A percentile compares a stretch with the other conserved stretches of the same genome.
phyloP scores from a whole-genome alignment of 2,888 invertebrate genomes.

The Lottia gigantea region DNA sequence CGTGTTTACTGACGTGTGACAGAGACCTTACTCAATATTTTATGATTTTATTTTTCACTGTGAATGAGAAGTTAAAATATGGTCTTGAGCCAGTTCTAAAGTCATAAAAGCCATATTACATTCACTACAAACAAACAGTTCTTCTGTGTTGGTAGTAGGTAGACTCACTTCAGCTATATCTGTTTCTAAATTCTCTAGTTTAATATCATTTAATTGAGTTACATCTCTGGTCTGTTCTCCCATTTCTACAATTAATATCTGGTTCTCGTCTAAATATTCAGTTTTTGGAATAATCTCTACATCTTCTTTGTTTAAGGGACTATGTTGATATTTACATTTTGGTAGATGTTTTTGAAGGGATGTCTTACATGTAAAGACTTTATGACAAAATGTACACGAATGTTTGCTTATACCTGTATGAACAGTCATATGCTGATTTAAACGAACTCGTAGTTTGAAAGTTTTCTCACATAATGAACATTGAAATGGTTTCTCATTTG shows the following conservation, averaged over 20 bases:
- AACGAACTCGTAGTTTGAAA: constrained; percentile 45
- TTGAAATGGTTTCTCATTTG: constrained; percentile 40
- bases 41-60: background rate
- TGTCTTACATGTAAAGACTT: constrained; percentile 36
- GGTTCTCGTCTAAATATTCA: constrained; percentile 13
- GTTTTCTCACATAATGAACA: constrained; percentile 45
- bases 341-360: constrained; percentile 39
- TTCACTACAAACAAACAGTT: constrained; percentile 49
- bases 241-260: constrained; percentile 10
- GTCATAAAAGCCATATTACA: constrained; percentile 41
- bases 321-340: constrained; percentile 36
- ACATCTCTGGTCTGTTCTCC: constrained; percentile 10
- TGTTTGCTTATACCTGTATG: constrained; percentile 46
- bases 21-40: too few relatives aligned
- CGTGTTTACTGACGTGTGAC: too few relatives aligned
- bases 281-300: constrained; percentile 15
- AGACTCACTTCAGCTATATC: constrained; percentile 15
- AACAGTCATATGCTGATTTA: constrained; percentile 42
- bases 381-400: constrained; percentile 38
- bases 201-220: constrained; percentile 7
- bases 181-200: constrained; percentile 2
- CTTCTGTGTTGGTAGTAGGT: constrained; percentile 27
- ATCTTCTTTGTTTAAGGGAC: constrained; percentile 2
- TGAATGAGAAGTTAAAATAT: constrained; percentile 39
- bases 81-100: constrained; percentile 39